Evolutionary conservation across 2,113 vertebrate species (phyloP).

Genomic region (Ptychochromis oligacanthus): DNA sequence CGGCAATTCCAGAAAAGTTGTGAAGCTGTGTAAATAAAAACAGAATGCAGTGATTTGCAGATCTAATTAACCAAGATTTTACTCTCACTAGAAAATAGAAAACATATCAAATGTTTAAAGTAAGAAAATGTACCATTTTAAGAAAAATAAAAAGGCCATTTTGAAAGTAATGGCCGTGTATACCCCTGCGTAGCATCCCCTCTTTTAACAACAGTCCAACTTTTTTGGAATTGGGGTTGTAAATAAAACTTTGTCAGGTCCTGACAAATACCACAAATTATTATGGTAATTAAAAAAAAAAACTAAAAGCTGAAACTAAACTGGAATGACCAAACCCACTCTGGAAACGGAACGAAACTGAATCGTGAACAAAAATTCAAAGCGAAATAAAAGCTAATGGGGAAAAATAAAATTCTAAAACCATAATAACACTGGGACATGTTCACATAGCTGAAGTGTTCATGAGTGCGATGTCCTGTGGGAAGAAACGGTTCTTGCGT

Average conservation of each 20-base stretch:
- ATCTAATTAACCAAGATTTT: neutral
- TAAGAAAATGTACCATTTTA: neutral
- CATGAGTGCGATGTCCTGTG: slow-evolving; percentile 26
- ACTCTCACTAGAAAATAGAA: neutral
- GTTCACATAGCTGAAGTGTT: slow-evolving; percentile 1
- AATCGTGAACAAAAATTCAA: neutral
- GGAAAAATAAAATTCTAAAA: neutral
- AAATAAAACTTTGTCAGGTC: too few relatives aligned
- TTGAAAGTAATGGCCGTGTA: neutral
- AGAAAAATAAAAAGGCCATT: neutral
- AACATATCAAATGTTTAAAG: neutral
- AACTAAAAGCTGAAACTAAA: neutral
- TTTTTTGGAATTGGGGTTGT: too few relatives aligned
- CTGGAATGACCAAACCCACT: too few relatives aligned
- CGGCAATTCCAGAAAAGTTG: neutral
- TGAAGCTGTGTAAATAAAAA: neutral
- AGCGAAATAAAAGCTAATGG: neutral
- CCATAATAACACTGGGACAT: neutral
- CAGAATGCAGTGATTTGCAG: neutral
- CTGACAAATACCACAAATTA: too few relatives aligned
- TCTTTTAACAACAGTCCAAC: too few relatives aligned
- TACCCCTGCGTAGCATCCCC: neutral
- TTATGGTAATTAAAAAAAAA: neutral
- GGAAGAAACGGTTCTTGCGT: neutral
- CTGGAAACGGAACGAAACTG: neutral